These are phyloP conservation scores for Agonum fuliginosum DNA, from an alignment of 2,888 invertebrate species.

Conservation along the genomic window DNA sequence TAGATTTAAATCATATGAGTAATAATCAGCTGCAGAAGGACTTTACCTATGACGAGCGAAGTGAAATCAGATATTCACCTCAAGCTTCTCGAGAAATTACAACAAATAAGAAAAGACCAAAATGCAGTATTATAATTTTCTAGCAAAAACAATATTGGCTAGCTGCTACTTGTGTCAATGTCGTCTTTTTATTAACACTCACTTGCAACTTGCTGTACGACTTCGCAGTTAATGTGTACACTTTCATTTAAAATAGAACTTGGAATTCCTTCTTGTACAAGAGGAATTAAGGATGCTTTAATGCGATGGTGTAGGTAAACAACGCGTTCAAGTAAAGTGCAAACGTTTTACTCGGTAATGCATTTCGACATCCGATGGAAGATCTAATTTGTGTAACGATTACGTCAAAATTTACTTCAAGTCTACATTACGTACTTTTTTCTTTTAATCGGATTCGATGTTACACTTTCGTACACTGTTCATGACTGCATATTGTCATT, in stretches of 20 bases:
- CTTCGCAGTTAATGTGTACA: background rate
- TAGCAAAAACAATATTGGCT: background rate
- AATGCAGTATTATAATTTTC: background rate
- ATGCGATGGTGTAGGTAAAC: slow-evolving; percentile 7
- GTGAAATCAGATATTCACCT: background rate
- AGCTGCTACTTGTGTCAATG: background rate
- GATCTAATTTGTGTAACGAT: background rate
- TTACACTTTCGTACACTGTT: too few species aligned
- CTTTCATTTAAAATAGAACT: background rate
- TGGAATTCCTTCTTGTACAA: background rate
- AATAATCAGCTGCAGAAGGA: background rate
- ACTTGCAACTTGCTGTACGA: background rate
- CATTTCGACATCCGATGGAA: background rate
- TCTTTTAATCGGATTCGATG: too few species aligned
- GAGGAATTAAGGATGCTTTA: background rate
- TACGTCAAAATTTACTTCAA: background rate
- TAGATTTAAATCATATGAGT: slow-evolving; percentile 11
- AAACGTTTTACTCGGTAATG: background rate
- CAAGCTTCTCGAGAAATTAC: background rate
- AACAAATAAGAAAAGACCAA: background rate
- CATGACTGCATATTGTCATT: too few species aligned
- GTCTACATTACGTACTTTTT: too few species aligned
- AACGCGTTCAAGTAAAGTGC: background rate
- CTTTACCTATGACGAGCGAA: background rate
- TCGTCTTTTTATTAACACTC: background rate